Conservation (phyloP, 2,113 vertebrate genomes). For the Caloenas nicobarica region DNA sequence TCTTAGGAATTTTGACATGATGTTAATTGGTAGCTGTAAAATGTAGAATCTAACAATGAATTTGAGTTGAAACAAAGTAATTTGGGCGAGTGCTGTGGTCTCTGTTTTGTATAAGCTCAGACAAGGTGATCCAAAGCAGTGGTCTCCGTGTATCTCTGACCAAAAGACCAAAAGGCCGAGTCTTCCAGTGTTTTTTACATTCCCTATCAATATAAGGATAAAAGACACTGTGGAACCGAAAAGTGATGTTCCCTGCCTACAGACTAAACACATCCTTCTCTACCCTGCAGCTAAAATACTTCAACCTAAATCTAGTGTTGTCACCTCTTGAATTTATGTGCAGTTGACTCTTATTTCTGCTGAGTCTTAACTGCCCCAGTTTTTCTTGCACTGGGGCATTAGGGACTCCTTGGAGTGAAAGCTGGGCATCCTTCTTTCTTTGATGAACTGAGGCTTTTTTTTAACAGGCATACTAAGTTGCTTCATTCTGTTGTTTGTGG, state of each 20-base stretch:
- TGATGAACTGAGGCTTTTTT: neutral
- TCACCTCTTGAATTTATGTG: neutral
- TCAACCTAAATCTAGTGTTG: neutral
- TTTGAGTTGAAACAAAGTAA: neutral
- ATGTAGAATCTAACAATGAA: neutral
- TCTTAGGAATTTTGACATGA: fast-evolving
- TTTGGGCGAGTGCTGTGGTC: neutral
- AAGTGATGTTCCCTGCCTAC: neutral
- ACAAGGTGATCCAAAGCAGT: neutral
- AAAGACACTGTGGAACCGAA: neutral
- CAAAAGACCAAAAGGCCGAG: neutral
- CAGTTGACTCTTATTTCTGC: neutral
- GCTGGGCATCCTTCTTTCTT: neutral
- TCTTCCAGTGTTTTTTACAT: neutral
- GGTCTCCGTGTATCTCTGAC: neutral
- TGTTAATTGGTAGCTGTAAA: neutral
- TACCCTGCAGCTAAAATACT: neutral
- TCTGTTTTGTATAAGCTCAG: neutral
- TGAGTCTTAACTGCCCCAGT: neutral
- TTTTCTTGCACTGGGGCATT: neutral
- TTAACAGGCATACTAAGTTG: neutral
- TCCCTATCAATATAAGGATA: neutral
- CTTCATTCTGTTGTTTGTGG: neutral
- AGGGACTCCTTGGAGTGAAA: neutral
- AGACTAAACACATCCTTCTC: neutral